Percentiles rank a stretch among this genome's conserved stretches.
phyloP scores from a whole-genome alignment of 37 sponge, comb jelly and placozoan genomes.

The Beroe forskalii region DNA sequence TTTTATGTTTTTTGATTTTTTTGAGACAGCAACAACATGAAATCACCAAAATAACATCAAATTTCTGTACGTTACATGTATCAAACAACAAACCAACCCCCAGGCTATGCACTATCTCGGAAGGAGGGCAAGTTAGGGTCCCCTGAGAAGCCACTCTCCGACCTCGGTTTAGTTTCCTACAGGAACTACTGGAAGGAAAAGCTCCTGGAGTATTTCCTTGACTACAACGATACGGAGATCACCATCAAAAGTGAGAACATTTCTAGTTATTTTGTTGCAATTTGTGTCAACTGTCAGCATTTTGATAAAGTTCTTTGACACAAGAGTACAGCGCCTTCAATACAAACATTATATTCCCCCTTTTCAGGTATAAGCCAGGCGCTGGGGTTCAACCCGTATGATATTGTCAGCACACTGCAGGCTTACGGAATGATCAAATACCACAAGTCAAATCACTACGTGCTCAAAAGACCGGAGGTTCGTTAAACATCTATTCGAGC shows the following conservation, averaged over 20 bases:
- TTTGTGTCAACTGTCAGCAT: too few relatives aligned
- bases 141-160: slow-evolving; percentile 96
- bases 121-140: slow-evolving; percentile 78
- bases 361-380: slow-evolving; percentile 64
- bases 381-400: slow-evolving; percentile 76
- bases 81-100: neutral
- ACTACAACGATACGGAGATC: slow-evolving; percentile 50
- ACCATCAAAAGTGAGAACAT: slow-evolving; percentile 81
- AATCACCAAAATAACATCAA: too few relatives aligned
- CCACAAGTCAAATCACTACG: slow-evolving; percentile 93
- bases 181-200: slow-evolving; percentile 93
- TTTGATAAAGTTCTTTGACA: too few relatives aligned
- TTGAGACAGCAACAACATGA: neutral
- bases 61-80: too few relatives aligned
- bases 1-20: too few relatives aligned
- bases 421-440: slow-evolving; percentile 88
- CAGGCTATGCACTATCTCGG: slow-evolving; percentile 67
- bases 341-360: too few relatives aligned
- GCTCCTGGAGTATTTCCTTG: slow-evolving; percentile 72
- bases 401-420: slow-evolving; percentile 92
- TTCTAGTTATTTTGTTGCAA: too few relatives aligned
- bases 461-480: slow-evolving; percentile 69
- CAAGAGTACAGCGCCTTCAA: too few relatives aligned
- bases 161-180: slow-evolving; percentile 92
- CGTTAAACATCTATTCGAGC: too few relatives aligned